Percentiles rank a stretch among this genome's conserved stretches.
Evolutionary conservation across 30 jellyfish, hydroid and myxozoan genomes (phyloP).

Genomic region (Catostylus mosaicus): DNA sequence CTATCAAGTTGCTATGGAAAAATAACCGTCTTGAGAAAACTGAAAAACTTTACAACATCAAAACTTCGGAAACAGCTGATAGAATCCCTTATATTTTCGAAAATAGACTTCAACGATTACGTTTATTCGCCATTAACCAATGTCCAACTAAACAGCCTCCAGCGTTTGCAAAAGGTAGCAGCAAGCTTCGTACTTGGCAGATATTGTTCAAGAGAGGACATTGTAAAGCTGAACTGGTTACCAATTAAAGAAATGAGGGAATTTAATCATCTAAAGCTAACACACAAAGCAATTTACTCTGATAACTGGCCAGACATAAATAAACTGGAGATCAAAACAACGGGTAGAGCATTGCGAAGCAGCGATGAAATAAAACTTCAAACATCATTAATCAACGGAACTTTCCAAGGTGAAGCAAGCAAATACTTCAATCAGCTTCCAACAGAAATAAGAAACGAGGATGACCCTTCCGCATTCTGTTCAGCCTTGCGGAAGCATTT

Average conservation of each 20-base stretch:
- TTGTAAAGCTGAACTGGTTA: conserved; percentile 33
- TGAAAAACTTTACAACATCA: conserved; percentile 21
- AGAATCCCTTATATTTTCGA: conserved; percentile 14
- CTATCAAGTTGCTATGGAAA: conserved; percentile 32
- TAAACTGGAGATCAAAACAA: conserved; percentile 47
- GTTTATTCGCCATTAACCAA: conserved; percentile 22
- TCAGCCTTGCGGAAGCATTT: too few relatives aligned
- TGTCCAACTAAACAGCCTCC: conserved; percentile 30
- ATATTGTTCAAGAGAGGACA: conserved; percentile 29
- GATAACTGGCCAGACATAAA: conserved; percentile 58
- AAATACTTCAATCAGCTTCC: conserved; percentile 38
- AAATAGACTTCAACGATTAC: conserved; percentile 2
- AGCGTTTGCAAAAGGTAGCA: conserved; percentile 56
- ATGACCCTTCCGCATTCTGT: too few relatives aligned
- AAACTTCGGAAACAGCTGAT: conserved; percentile 17
- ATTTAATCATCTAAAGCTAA: conserved; percentile 37
- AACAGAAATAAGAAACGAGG: conserved; percentile 18
- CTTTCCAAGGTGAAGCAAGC: conserved; percentile 50
- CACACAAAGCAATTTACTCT: conserved; percentile 32
- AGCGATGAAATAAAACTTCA: conserved; percentile 42
- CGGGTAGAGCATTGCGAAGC: conserved; percentile 33
- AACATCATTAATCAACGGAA: conserved; percentile 27
- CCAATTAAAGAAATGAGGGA: conserved; percentile 59
- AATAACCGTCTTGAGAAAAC: conserved; percentile 5
- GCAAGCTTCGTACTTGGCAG: conserved; percentile 48